Evolutionary conservation across 2,113 vertebrate genomes (phyloP).

Genomic region (Gambusia holbrooki): DNA sequence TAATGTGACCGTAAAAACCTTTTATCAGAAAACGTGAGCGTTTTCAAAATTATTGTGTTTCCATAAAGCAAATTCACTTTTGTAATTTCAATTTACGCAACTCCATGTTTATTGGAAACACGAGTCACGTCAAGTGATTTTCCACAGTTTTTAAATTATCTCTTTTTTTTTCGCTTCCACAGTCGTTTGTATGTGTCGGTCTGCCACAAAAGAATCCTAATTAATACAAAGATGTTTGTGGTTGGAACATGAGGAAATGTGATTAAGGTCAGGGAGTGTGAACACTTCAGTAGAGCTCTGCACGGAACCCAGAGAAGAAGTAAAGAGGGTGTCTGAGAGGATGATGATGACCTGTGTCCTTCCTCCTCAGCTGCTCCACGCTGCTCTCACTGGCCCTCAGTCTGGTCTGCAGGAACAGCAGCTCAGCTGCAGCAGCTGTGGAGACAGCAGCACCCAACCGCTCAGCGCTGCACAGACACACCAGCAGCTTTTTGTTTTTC

Average conservation of each 20-base stretch:
- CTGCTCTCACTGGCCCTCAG: slow-evolving; percentile 60
- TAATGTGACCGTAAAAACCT: no score
- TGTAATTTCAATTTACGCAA: no score
- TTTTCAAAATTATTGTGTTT: no score
- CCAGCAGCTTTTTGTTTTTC: neutral
- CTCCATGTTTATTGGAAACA: no score
- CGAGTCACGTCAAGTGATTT: no score
- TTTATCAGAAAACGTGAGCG: no score
- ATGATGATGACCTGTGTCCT: slow-evolving; percentile 52
- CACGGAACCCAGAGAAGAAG: neutral
- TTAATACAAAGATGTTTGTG: neutral
- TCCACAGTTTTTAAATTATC: no score
- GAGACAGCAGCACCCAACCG: neutral
- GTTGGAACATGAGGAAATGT: neutral
- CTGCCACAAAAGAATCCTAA: neutral
- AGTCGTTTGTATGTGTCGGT: neutral
- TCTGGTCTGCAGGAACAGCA: slow-evolving; percentile 63
- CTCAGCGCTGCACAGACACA: neutral
- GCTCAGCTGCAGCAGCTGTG: slow-evolving; percentile 35
- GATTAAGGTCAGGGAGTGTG: neutral
- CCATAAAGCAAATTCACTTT: no score
- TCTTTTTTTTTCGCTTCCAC: no score
- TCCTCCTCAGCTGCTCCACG: slow-evolving; percentile 65
- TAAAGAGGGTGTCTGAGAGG: neutral
- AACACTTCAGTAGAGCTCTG: no score